Percentiles rank a stretch among this genome's conserved stretches.
Conservation (phyloP, 2,113 vertebrate species). For the Tor tambroides region DNA sequence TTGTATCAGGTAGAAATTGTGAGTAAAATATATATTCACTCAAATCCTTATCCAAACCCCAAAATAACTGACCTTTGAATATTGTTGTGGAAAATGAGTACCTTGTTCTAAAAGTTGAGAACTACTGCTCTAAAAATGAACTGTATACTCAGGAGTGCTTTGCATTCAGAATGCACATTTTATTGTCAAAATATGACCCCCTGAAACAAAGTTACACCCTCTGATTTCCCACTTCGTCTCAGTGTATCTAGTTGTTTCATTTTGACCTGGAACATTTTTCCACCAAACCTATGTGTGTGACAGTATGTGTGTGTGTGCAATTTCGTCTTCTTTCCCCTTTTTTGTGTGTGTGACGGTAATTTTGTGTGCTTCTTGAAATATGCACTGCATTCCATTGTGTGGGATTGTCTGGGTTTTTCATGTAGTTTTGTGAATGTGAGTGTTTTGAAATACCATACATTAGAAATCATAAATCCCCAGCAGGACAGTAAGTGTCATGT, state of each 20-base stretch:
- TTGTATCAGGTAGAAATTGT: too few species aligned
- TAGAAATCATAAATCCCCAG: background rate
- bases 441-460: background rate
- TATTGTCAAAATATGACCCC: background rate
- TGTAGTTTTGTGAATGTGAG: constrained; percentile 18
- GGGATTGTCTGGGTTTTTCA: background rate
- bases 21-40: too few species aligned
- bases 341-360: constrained; percentile 1
- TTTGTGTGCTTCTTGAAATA: constrained; percentile 12
- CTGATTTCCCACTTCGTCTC: background rate
- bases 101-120: background rate
- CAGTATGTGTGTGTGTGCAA: background rate
- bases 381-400: constrained; percentile 1
- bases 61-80: background rate
- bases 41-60: too few species aligned
- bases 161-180: background rate
- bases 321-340: background rate
- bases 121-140: background rate
- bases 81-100: background rate
- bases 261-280: background rate
- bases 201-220: background rate
- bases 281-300: constrained; percentile 9
- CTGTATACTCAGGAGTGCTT: background rate
- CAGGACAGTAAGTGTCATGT: constrained; percentile 28
- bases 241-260: background rate